Evolutionary conservation across 2,888 invertebrate species (phyloP).

Genomic region (Megastigmus dorsalis): DNA sequence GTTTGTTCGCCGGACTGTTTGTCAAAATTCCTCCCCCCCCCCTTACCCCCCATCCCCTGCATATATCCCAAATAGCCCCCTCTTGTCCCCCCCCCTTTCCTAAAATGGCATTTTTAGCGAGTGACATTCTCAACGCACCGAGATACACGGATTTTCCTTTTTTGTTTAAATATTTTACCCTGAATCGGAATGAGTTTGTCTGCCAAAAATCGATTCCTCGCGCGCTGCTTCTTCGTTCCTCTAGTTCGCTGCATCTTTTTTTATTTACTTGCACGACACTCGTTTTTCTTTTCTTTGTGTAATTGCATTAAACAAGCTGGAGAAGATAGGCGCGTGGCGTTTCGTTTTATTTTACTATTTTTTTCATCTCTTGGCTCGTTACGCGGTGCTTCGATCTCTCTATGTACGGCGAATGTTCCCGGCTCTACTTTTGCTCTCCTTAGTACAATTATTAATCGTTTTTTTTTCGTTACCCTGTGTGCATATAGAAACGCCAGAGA

Average conservation of each 20-base stretch:
- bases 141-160: constrained; percentile 66
- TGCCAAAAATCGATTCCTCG: constrained; percentile 67
- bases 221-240: background rate
- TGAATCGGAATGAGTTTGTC: constrained; percentile 69
- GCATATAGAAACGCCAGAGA: constrained; percentile 62
- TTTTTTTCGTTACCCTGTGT: constrained; percentile 71
- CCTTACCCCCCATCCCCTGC: too few relatives aligned
- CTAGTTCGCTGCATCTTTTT: background rate
- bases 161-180: constrained; percentile 67
- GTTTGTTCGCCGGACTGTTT: constrained; percentile 52
- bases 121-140: constrained; percentile 56
- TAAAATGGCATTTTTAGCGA: constrained; percentile 1
- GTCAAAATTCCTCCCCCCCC: too few relatives aligned
- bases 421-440: background rate
- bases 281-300: background rate
- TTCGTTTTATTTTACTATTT: background rate
- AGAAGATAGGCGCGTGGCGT: background rate
- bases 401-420: constrained; percentile 30
- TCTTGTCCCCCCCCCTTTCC: background rate
- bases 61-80: too few relatives aligned
- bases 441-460: constrained; percentile 48
- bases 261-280: background rate
- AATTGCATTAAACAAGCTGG: too few relatives aligned
- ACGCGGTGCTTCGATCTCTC: constrained; percentile 19
- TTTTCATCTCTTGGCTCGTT: constrained; percentile 8